phyloP scores from a whole-genome alignment of 2,113 vertebrate species.

The Bos indicus region DNA sequence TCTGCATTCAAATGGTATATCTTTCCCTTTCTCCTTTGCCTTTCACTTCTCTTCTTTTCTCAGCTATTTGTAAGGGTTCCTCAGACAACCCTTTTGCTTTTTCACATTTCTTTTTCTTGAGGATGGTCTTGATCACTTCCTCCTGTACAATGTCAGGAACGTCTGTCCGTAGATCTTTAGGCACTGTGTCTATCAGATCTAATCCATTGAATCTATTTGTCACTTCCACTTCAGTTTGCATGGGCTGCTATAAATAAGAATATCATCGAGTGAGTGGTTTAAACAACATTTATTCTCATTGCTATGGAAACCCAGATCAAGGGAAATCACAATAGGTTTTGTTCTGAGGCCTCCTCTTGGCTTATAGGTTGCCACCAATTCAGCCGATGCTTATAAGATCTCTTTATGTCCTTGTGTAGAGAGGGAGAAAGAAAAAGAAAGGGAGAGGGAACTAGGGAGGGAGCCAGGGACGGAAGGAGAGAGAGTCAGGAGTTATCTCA shows the following conservation, averaged over 20 bases:
- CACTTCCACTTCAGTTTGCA: background rate
- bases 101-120: background rate
- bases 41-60: background rate
- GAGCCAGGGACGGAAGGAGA: background rate
- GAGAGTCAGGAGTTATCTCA: background rate
- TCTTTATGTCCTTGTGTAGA: background rate
- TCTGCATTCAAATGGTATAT: background rate
- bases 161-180: background rate
- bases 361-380: background rate
- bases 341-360: background rate
- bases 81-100: background rate
- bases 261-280: background rate
- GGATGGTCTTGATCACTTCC: background rate
- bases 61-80: background rate
- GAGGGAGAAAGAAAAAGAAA: background rate
- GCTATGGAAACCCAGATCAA: background rate
- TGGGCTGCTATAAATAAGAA: background rate
- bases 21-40: background rate
- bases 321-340: background rate
- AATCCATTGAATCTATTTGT: background rate
- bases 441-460: background rate
- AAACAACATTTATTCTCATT: background rate
- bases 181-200: background rate
- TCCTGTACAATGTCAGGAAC: background rate
- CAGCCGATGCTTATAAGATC: background rate